Percentiles rank a stretch among this genome's conserved stretches.
phyloP scores from a whole-genome alignment of 1,140 invertebrate genomes.

The Drosophila auraria region DNA sequence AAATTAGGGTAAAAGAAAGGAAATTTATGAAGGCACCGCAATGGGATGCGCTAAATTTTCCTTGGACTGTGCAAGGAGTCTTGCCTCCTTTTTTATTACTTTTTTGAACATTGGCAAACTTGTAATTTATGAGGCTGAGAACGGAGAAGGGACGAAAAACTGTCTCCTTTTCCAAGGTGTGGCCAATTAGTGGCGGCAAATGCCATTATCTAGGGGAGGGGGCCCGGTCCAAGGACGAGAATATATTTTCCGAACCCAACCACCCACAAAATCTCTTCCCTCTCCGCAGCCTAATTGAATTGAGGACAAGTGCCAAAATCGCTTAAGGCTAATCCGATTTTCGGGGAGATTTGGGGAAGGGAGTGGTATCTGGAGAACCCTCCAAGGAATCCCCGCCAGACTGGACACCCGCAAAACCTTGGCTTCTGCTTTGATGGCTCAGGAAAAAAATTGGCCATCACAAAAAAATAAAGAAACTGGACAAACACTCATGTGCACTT shows the following conservation, averaged over 20 bases:
- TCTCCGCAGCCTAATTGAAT: conserved; percentile 74
- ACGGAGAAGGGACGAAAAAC: conserved; percentile 44
- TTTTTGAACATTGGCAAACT: conserved; percentile 60
- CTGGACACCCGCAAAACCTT: conserved; percentile 76
- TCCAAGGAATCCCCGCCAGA: conserved; percentile 43
- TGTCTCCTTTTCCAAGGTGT: conserved; percentile 46
- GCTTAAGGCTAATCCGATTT: conserved; percentile 79
- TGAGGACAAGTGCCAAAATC: conserved; percentile 76
- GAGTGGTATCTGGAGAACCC: conserved; percentile 23
- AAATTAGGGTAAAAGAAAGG: conserved; percentile 76
- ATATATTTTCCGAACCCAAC: conserved; percentile 53
- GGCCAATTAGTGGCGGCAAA: conserved; percentile 80
- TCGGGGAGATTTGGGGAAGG: conserved; percentile 61
- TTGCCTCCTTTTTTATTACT: conserved; percentile 27
- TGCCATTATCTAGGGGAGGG: conserved; percentile 39
- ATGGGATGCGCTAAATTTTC: conserved; percentile 78
- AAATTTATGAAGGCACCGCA: conserved; percentile 73
- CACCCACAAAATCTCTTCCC: conserved; percentile 36
- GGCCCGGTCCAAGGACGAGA: conserved; percentile 11
- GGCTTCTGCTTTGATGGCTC: conserved; percentile 58
- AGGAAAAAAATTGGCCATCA: conserved; percentile 24
- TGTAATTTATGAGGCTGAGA: conserved; percentile 80
- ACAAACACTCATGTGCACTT: conserved; percentile 66
- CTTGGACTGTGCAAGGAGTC: conserved; percentile 45
- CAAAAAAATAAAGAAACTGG: conserved; percentile 46